Base-by-base conservation (phyloP, 2,888 invertebrate genomes). In the Mantis religiosa region DNA sequence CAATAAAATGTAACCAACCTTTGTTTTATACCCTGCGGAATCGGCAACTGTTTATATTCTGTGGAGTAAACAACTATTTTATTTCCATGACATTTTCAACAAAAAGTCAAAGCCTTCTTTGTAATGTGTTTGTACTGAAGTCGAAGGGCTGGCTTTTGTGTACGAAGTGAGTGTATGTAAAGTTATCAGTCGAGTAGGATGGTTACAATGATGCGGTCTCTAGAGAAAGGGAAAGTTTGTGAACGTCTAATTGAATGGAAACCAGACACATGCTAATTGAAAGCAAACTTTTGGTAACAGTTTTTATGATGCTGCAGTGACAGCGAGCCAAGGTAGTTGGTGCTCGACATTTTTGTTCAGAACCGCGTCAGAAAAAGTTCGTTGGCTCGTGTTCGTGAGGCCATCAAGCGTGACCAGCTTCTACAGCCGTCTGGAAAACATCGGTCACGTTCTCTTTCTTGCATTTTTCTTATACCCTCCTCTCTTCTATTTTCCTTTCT, bases 331-430 rank as follows among this genome's bases (percentile, higher is more conserved):
- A 71, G 54, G 54, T 34, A 30, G n/a, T 84, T 84, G 25, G 25
- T 83, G 84, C n/a, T 54, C 28, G 85, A 85, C 85, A 85, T 85
- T 85, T 34, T 47, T 34, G 47, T 54, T 85, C 54, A 15, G 41
- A 41, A 47, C 27, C 47, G 85, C 85, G 27, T 85, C 47, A 54
- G 85, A 85, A 85, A 85, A 85, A 85, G 85, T 85, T 85, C 85
- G 85, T 85, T 85, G 85, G 85, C 85, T 85, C 85, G 85, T 85
- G 85, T 85, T 71, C 54, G 85, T 47, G 85, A 85, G 15, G 3
- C 34, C 85, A 41, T 14, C 41, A 54, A 85, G 85, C 85, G 85
- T 85, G 85, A 85, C 85, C 54, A 20, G 47, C 41, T 28, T 25
- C 85, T 85, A 85, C 27, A 47, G n/a, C 27, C 85, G 27, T 27